Evolutionary conservation across 2,888 invertebrate species (phyloP).

Genomic region (Dilophus febrilis): DNA sequence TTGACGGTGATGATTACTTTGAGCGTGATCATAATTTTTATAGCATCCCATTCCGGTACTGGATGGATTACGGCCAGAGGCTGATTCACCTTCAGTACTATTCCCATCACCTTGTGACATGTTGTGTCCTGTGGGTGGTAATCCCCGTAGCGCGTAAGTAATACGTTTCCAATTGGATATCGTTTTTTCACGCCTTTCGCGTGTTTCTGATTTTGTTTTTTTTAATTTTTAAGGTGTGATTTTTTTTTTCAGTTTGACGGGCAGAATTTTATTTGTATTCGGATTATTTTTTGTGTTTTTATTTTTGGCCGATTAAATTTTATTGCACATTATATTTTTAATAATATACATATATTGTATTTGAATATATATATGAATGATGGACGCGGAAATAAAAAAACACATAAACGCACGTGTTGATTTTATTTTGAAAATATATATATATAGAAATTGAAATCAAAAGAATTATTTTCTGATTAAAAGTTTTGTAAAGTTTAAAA

Average conservation of each 20-base stretch:
- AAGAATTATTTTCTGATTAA: no score
- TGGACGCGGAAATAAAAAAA: no score
- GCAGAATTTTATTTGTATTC: not conserved
- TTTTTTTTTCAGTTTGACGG: constrained; percentile 3
- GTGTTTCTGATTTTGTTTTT: constrained; percentile 22
- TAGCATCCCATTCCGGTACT: constrained; percentile 62
- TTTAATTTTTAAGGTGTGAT: constrained; percentile 6
- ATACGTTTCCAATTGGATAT: constrained; percentile 32
- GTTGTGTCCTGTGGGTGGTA: constrained; percentile 69
- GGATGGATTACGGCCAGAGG: constrained; percentile 40
- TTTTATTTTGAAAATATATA: no score
- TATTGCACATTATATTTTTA: no score
- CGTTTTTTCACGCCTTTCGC: constrained; percentile 30
- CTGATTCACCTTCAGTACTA: constrained; percentile 53
- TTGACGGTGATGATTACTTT: constrained; percentile 21
- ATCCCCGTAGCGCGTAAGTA: constrained; percentile 30
- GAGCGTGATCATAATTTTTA: constrained; percentile 58
- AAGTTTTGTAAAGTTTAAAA: no score
- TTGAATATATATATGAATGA: no score
- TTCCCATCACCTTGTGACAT: constrained; percentile 76
- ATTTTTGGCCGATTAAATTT: no score
- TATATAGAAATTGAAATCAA: no score
- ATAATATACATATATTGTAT: no score
- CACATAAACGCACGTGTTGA: no score
- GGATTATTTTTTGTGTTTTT: no score